phyloP scores from a whole-genome alignment of 2,797 vertebrate genomes.

The Sciurus carolinensis region DNA sequence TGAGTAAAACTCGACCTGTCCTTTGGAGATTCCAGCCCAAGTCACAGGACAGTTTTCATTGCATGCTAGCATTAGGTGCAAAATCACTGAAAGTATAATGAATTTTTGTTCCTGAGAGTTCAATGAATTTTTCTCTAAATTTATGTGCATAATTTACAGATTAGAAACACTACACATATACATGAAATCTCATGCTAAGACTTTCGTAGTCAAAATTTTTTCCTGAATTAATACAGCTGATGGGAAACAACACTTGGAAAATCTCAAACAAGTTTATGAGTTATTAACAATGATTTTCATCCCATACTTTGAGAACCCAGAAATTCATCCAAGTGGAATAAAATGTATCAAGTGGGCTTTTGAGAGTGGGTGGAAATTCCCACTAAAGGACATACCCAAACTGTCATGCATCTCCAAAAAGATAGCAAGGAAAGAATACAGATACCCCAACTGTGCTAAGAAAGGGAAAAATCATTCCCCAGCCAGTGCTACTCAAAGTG shows the following conservation, averaged over 20 bases:
- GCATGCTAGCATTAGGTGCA: not conserved
- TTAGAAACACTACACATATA: not conserved
- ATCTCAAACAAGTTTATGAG: not conserved
- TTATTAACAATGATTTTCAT: not conserved
- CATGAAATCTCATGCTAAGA: not conserved
- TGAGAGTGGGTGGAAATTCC: not conserved
- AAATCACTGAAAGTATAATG: slow-evolving; percentile 28
- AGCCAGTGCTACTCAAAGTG: not conserved
- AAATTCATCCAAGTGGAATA: not conserved
- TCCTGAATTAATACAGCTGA: not conserved
- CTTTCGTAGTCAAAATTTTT: not conserved
- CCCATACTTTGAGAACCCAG: not conserved
- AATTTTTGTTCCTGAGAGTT: not conserved
- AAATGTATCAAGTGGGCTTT: not conserved
- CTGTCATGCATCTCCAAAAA: not conserved
- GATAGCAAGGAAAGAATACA: not conserved
- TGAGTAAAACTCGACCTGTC: not conserved
- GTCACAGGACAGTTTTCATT: not conserved
- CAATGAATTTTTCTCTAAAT: slow-evolving; percentile 17
- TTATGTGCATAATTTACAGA: not conserved
- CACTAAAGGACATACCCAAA: not conserved
- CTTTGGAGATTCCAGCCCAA: not conserved
- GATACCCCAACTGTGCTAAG: not conserved
- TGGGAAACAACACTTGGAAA: slow-evolving; percentile 1
- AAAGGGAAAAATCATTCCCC: not conserved